phyloP scores from a whole-genome alignment of 2,888 invertebrate species.

The Falcaria lacertinaria region DNA sequence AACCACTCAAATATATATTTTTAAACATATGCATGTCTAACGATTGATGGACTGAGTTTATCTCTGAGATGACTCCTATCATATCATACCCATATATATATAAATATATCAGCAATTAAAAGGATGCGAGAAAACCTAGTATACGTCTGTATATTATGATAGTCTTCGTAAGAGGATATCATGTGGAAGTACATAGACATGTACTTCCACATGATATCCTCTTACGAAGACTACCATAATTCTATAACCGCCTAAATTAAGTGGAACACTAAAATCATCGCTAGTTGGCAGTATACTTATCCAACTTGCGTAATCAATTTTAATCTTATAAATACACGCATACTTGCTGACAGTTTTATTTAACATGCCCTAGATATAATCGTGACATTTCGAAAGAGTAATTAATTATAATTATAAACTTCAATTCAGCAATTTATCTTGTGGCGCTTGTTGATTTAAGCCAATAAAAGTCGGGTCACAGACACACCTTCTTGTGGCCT shows the following conservation, averaged over 20 bases:
- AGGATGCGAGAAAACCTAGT: no score
- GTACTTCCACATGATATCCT: no score
- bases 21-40: no score
- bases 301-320: neutral
- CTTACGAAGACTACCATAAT: no score
- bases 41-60: no score
- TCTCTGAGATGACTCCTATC: no score
- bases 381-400: neutral
- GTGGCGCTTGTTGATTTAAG: conserved; percentile 1
- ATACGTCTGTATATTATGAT: no score
- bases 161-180: no score
- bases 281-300: neutral
- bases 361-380: neutral
- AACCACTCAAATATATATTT: no score
- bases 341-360: neutral
- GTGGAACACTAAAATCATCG: neutral
- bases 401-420: neutral
- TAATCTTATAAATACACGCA: neutral
- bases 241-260: conserved; percentile 1
- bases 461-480: conserved; percentile 29
- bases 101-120: no score
- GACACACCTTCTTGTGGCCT: conserved; percentile 34
- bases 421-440: neutral
- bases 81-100: no score
- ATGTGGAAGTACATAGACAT: no score